Conservation (phyloP, 2,113 vertebrate genomes). For the Eptatretus burgeri region DNA sequence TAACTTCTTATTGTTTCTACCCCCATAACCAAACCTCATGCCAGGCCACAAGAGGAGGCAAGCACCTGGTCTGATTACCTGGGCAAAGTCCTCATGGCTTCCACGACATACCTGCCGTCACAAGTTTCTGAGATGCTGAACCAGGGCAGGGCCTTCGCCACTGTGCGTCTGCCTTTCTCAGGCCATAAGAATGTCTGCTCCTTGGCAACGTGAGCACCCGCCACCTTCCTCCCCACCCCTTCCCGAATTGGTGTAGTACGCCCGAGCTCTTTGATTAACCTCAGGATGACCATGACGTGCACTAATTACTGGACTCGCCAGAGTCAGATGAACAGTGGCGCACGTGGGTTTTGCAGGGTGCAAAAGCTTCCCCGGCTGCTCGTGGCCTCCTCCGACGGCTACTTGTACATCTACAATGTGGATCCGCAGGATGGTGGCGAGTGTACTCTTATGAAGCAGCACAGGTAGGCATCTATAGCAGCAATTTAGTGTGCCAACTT, state of each 20-base stretch:
- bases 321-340: not conserved
- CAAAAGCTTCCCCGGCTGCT: conserved; percentile 81
- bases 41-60: conserved; percentile 74
- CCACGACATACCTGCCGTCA: conserved; percentile 74
- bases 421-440: conserved; percentile 91
- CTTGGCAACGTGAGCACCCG: conserved; percentile 48
- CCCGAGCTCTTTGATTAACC: too few species aligned
- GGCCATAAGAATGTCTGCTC: conserved; percentile 95
- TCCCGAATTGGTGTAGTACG: too few species aligned
- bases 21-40: conserved; percentile 2
- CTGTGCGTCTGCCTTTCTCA: conserved; percentile 76
- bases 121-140: conserved; percentile 98
- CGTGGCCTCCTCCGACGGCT: conserved; percentile 73
- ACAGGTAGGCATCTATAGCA: conserved; percentile 30
- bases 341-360: conserved; percentile 23
- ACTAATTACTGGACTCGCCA: not conserved
- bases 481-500: too few species aligned
- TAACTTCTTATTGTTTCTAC: not conserved
- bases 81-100: conserved; percentile 76
- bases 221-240: not conserved
- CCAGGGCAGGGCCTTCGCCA: conserved; percentile 84
- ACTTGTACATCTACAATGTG: conserved; percentile 86
- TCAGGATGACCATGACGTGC: too few species aligned
- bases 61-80: conserved; percentile 94
- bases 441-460: conserved; percentile 89